Evolutionary conservation across 2,888 invertebrate species (phyloP).

Genomic region (Mallateleia sp.): DNA sequence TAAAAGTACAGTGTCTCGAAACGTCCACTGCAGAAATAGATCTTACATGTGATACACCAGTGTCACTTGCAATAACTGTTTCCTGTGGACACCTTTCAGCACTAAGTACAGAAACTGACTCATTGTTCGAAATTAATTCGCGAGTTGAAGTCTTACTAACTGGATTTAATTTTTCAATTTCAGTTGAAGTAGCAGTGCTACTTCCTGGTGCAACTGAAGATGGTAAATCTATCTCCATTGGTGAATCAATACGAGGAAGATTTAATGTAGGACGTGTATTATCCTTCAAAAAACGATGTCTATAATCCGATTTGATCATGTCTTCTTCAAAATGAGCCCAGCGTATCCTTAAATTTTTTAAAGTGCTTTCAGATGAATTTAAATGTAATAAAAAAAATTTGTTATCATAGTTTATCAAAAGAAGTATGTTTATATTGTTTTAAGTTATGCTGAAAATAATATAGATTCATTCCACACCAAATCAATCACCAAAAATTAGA

Average conservation of each 20-base stretch:
- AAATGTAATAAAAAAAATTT: no score
- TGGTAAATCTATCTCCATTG: neutral
- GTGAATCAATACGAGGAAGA: neutral
- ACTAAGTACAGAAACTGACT: neutral
- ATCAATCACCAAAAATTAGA: no score
- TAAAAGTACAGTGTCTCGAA: no score
- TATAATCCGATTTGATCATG: constrained; percentile 5
- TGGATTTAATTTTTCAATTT: neutral
- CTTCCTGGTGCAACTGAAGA: constrained; percentile 1
- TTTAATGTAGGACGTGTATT: constrained; percentile 19
- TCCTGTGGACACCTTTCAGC: constrained; percentile 1
- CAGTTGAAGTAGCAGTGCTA: constrained; percentile 9
- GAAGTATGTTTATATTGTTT: no score
- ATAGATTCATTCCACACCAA: no score
- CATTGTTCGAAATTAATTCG: neutral
- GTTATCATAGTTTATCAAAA: no score
- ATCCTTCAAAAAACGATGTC: constrained; percentile 20
- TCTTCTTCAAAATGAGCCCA: constrained; percentile 23
- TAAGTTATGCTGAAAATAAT: no score
- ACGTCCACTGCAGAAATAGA: no score
- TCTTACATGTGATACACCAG: constrained; percentile 2
- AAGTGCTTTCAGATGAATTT: no score
- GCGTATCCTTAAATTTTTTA: constrained; percentile 21
- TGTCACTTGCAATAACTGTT: constrained; percentile 1
- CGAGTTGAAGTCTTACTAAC: neutral